Percentiles rank a stretch among this genome's conserved stretches.
Conservation (phyloP, 1,140 invertebrate species). For the Scaptomyza pallida region DNA sequence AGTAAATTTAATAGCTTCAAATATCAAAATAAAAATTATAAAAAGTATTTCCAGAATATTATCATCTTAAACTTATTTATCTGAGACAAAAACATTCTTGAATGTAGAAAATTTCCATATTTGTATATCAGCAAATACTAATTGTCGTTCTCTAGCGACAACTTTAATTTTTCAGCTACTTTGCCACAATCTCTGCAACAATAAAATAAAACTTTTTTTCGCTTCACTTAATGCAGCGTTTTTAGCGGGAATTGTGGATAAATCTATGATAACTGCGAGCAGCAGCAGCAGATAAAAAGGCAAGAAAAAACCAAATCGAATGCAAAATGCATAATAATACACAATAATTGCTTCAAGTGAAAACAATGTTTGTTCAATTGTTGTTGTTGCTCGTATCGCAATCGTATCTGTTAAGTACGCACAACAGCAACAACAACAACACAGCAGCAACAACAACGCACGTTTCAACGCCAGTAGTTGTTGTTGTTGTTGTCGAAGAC, state of each 20-base stretch:
- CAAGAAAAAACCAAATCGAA: constrained; percentile 8
- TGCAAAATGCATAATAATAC: constrained; percentile 33
- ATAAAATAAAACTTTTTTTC: too few relatives aligned
- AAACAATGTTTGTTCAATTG: constrained; percentile 65
- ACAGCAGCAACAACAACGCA: constrained; percentile 13
- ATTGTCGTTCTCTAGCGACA: too few relatives aligned
- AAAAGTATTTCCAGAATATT: too few relatives aligned
- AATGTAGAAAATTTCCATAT: too few relatives aligned
- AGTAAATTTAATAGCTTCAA: too few relatives aligned
- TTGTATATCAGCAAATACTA: too few relatives aligned
- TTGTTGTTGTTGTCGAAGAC: constrained; percentile 22
- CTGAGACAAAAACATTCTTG: too few relatives aligned
- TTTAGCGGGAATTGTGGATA: constrained; percentile 20
- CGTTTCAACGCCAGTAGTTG: constrained; percentile 30
- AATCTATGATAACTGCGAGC: constrained; percentile 17
- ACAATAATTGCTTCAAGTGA: constrained; percentile 69
- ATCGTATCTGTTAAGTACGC: constrained; percentile 48
- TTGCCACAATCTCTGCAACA: too few relatives aligned
- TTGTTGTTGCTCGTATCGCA: constrained; percentile 37
- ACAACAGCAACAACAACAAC: constrained; percentile 23
- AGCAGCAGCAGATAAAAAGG: neutral
- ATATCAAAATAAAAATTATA: too few relatives aligned
- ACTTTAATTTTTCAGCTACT: too few relatives aligned
- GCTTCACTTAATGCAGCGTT: neutral
- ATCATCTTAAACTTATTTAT: too few relatives aligned